Conservation (phyloP, 2,113 vertebrate species). For the Tautogolabrus adspersus region DNA sequence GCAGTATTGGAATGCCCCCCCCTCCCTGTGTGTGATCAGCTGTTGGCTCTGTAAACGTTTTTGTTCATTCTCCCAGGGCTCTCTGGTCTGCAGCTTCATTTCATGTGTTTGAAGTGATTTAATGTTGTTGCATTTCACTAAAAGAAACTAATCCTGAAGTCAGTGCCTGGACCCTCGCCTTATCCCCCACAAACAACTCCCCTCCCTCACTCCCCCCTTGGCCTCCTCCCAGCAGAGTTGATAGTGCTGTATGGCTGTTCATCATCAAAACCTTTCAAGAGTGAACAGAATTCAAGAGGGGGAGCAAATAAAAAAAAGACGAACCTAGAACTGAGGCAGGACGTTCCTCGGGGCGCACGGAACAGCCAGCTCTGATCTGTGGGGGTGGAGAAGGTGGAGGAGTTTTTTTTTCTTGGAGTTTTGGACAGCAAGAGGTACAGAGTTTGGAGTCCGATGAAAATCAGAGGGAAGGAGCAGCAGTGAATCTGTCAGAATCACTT, state of each 20-base stretch:
- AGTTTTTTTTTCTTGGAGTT: constrained; percentile 14
- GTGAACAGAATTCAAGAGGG: constrained; percentile 32
- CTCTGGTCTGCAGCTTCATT: too few relatives aligned
- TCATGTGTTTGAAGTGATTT: too few relatives aligned
- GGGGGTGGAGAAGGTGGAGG: constrained; percentile 9
- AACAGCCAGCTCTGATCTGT: constrained; percentile 49
- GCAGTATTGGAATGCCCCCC: too few relatives aligned
- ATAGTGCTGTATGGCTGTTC: constrained; percentile 20
- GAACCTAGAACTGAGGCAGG: constrained; percentile 4
- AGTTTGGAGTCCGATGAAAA: constrained; percentile 23
- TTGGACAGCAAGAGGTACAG: constrained; percentile 25
- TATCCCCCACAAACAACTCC: too few relatives aligned
- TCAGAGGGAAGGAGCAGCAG: not conserved
- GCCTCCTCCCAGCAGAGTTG: constrained; percentile 18
- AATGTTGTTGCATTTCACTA: too few relatives aligned
- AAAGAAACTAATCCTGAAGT: not conserved
- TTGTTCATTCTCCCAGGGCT: too few relatives aligned
- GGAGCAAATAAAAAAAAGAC: constrained; percentile 3
- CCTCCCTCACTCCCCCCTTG: not conserved
- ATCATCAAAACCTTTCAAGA: constrained; percentile 38
- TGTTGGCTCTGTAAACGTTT: too few relatives aligned
- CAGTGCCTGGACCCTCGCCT: not conserved
- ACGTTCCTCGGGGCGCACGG: constrained; percentile 26
- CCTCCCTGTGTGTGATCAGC: too few relatives aligned
- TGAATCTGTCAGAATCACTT: too few relatives aligned